Base-by-base conservation (phyloP, 1,140 invertebrate species). In the Zaprionus davidi region DNA sequence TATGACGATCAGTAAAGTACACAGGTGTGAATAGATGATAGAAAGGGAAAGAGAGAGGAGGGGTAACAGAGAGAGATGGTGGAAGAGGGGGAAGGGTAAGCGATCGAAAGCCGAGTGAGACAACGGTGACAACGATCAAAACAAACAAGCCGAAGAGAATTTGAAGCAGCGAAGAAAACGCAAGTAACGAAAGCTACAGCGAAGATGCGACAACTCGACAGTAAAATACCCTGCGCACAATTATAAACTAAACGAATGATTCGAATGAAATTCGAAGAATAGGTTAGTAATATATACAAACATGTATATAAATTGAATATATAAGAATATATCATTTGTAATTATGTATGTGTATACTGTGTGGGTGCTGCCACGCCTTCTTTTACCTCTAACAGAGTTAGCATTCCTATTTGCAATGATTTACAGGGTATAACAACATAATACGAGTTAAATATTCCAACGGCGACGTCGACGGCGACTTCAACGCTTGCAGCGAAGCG, bases 381-480 rank as follows among this genome's bases (percentile, higher is more conserved):
- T 9, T 11, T 31, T 31, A 31, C 9, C 31, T 31, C 9, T 9
- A 31, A 34, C 31, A 9, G 1, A 17, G 2, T 9, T 3, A 17
- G 41, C 7, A 46, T 9, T 9, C 41, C 41, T n/a, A 17, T 2
- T 46, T n/a, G 38, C 38, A 5, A 3, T 0, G 6, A 46, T 9
- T 17, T n/a, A 7, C 6, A 17, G 41, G 41, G 41, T 46, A 65
- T 13, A 34, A 71, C 68, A 68, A 55, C 71, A 65, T 58, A 79
- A 76, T 75, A 71, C 62, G 56, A 57, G 70, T 53, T 67, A 66
- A 79, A 71, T 76, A 67, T 62, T 67, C 38, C 49, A 65, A 63
- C 63, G 62, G 17, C 46, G 22, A 17, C 68, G 65, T 17, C 31
- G 38, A 58, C 70, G 60, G n/a, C 66, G 41, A 49, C 34, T 56